Conservation (phyloP, 2,888 invertebrate species). For the Tenthredo scrophulariae region DNA sequence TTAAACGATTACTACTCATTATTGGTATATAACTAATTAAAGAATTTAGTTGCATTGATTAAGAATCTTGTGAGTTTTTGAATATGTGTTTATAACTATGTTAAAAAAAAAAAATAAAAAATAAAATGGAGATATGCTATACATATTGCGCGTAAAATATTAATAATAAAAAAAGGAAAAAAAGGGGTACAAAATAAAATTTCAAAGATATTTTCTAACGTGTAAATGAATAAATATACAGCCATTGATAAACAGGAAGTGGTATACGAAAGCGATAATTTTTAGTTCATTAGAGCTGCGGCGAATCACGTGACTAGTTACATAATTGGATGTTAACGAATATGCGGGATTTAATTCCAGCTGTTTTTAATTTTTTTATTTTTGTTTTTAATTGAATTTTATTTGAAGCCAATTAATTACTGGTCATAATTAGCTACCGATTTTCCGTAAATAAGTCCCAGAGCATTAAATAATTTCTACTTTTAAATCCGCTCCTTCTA, state of each 20-base stretch:
- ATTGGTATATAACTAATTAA: background rate
- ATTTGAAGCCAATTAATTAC: background rate
- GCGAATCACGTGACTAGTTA: background rate
- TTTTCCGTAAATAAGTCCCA: background rate
- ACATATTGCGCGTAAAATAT: background rate
- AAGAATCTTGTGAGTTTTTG: background rate
- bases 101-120: background rate
- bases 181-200: background rate
- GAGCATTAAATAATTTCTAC: background rate
- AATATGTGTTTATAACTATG: background rate
- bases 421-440: background rate
- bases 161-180: background rate
- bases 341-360: background rate
- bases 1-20: background rate
- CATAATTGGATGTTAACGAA: background rate
- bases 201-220: background rate
- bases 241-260: background rate
- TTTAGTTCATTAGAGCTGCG: background rate
- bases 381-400: background rate
- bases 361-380: background rate
- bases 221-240: background rate
- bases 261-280: constrained; percentile 26
- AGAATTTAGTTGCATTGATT: background rate
- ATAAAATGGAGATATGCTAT: background rate
- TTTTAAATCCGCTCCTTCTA: background rate